phyloP scores from a whole-genome alignment of 2,888 invertebrate genomes.

The Ophion costatus region DNA sequence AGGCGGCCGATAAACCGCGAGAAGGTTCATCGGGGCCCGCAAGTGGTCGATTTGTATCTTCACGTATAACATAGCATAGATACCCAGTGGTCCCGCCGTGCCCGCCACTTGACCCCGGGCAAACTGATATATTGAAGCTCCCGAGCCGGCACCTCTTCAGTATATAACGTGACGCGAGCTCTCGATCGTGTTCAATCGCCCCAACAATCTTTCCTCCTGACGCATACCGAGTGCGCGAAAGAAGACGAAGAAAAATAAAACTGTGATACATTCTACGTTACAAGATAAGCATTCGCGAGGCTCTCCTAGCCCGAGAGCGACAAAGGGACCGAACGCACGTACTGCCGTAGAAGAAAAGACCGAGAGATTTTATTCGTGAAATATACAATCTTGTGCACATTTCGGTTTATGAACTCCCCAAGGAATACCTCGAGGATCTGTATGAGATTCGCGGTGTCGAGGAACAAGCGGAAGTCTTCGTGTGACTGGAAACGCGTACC shows the following conservation, averaged over 20 bases:
- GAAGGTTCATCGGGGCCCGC: constrained; percentile 63
- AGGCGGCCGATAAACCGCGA: constrained; percentile 43
- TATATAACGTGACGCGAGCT: constrained; percentile 47
- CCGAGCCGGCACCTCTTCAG: constrained; percentile 52
- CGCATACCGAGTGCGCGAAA: neutral
- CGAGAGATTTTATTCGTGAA: constrained; percentile 17
- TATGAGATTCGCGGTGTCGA: constrained; percentile 70
- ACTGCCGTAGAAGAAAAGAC: neutral
- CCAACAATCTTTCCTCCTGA: neutral
- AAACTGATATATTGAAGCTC: constrained; percentile 70
- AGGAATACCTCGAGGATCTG: constrained; percentile 67
- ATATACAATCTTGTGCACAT: neutral
- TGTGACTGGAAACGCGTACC: constrained; percentile 39
- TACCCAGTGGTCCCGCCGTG: constrained; percentile 12
- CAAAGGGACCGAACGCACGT: neutral
- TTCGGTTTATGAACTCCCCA: constrained; percentile 72
- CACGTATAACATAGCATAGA: constrained; percentile 1
- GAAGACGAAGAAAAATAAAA: neutral
- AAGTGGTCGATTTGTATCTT: constrained; percentile 53
- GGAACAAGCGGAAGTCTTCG: constrained; percentile 52
- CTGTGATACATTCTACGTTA: neutral
- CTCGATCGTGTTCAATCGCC: constrained; percentile 23
- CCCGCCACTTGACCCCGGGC: constrained; percentile 37
- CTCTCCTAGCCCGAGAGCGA: neutral
- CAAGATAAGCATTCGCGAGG: neutral